Evolutionary conservation across 2,113 vertebrate species (phyloP), one percentile per base, ranked within the genome.

Genomic region (Cololabis saira): DNA sequence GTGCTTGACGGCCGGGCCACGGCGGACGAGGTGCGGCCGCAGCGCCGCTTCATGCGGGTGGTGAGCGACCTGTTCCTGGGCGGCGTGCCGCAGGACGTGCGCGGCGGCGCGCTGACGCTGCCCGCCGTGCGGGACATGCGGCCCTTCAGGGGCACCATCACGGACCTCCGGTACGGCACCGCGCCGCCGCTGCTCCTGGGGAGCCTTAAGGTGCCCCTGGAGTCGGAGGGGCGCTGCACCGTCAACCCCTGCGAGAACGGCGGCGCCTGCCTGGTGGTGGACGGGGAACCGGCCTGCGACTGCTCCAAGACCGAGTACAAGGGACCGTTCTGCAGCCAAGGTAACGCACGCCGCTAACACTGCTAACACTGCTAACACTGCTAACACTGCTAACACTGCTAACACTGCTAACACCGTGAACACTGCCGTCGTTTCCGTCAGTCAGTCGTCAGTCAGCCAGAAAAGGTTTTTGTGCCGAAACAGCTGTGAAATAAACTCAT

Each of bases 41-140:
- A 96, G 44, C 92, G 96, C 52, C 95, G 96, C 70, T 92, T 95
- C 74, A 98, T 99, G 97, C 98, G 96, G 79, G 95, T 99, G 1
- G 95, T 97, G 84, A 99, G 98, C 49, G 96, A 99, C 88, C 94
- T 99, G 44, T 99, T 99, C 74, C 80, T 99, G 48, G 98, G 97
- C 0, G 98, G 97, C 19, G 94, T 99, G 37, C 98, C 98, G 0
- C 74, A 90, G 72, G 97, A 99, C 83, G 96, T 98, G 37, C 95
- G 95, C 49, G 86, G 88, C 11, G 92, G 95, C 4, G 94, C 94
- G 4, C 91, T 99, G 81, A 99, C 98, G 45, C 93, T 96, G 4
- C 95, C 95, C 27, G 92, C 93, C 5, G 95, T 94, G 70, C 94
- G 95, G 85, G 89, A 90, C 74, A 88, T 95, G 84, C 93, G 95